Evolutionary conservation across 2,888 invertebrate species (phyloP), one percentile per base, ranked within the genome.

Genomic region (Cantharis rufa): DNA sequence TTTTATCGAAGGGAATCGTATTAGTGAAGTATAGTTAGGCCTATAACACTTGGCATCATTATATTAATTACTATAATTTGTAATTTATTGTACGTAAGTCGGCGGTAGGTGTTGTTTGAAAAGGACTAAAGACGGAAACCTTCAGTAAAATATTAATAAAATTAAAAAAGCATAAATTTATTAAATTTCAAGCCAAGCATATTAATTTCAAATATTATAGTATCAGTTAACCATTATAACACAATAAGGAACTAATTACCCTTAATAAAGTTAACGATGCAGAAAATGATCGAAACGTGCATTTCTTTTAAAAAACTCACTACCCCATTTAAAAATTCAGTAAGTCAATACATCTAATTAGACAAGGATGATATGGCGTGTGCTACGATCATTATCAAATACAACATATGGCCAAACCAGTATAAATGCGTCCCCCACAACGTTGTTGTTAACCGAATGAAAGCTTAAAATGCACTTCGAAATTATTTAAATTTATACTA

Each of bases 341-440:
- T 81, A 81, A 78, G 77, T 73, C 80, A 80, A 81, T 80, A 75
- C 69, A 72, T 75, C 77, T 79, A 79, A 74, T 77, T 78, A 75
- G 73, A 79, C 75, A 79, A 76, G 79, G 79, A 74, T 74, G 76
- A 74, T 78, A 27, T 81, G 79, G 79, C 82, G 80, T 78, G 82
- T 79, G 80, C 78, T 72, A 72, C 63, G 81, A 81, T 81, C 81
- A 80, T 82, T 81, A 81, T 76, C 79, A 76, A 78, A 75, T 69
- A 75, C 80, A 77, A 74, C 82, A 82, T 81, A 82, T 82, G 82
- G 82, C 72, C 71, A 77, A 76, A 78, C 82, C 81, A 75, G 81
- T 81, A 81, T 48, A 48, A 48, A 48, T n/a, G 7, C 48, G 48
- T 48, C 48, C 48, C 48, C n/a, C 48, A 48, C 48, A n/a, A 48